Evolutionary conservation across 1,140 invertebrate species (phyloP).

Genomic region (Monochamus saltuarius): DNA sequence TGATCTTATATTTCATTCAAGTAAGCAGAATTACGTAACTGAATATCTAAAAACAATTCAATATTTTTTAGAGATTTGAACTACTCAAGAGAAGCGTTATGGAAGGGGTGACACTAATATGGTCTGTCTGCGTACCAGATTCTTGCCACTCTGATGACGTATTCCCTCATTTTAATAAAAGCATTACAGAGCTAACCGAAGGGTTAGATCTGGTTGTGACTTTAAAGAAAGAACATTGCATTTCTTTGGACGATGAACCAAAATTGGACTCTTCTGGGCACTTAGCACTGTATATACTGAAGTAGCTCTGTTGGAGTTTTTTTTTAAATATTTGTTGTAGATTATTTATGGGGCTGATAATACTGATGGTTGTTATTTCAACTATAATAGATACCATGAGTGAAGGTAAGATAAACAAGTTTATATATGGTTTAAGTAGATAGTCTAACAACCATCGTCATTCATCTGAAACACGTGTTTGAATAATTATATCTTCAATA

Average conservation of each 20-base stretch:
- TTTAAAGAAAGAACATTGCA: conserved; percentile 28
- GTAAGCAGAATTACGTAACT: no score
- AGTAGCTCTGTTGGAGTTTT: conserved; percentile 2
- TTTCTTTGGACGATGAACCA: conserved; percentile 25
- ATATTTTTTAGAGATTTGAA: conserved; percentile 28
- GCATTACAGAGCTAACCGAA: conserved; percentile 28
- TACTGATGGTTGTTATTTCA: conserved; percentile 20
- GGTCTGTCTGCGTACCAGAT: conserved; percentile 40
- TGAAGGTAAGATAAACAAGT: conserved; percentile 2
- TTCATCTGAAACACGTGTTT: no score
- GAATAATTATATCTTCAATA: no score
- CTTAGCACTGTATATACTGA: conserved; percentile 27
- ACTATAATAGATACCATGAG: conserved; percentile 21
- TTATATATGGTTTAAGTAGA: no score
- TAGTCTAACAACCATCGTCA: no score
- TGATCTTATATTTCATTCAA: no score
- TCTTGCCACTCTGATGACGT: conserved; percentile 31
- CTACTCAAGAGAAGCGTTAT: conserved; percentile 28
- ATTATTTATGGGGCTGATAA: conserved; percentile 18
- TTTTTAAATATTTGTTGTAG: conserved; percentile 17
- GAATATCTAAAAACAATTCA: no score
- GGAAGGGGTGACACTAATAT: conserved; percentile 27
- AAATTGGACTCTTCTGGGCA: conserved; percentile 23
- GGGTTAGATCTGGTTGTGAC: conserved; percentile 33
- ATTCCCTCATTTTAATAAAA: conserved; percentile 34